Base-by-base conservation (phyloP, 1,140 invertebrate species). In the Aphaenogaster ashmeadi region DNA sequence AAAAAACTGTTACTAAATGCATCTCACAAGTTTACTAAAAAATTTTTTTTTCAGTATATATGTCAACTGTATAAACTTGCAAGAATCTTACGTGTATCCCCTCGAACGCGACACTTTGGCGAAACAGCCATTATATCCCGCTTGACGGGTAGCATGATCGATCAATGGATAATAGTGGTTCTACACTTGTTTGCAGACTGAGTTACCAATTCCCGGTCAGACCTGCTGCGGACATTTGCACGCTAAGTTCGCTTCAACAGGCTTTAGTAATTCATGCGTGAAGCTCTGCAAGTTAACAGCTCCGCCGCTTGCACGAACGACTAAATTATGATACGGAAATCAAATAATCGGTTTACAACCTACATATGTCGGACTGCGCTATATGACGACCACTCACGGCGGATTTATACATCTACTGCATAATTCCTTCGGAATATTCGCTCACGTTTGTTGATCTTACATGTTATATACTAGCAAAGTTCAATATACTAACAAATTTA, bases 321-420 rank as follows among this genome's bases (percentile, higher is more conserved):
- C 54, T 84, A 84, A 84, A 84, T 84, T 74, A 84, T 84, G 80
- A 84, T 84, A 74, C 69, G 41, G 54, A 74, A 60, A 84, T 84
- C 54, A 84, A 84, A 84, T 84, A 84, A 84, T 84, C 69, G 56
- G 69, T 84, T 74, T 74, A 72, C 77, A 52, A 66, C n/a, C 41
- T 47, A 47, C 67, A 36, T 36, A 38, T 27, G 41, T 71, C n/a
- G 18, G 21, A 44, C 74, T 2, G 21, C 41, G 36, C 21, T 69
- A 44, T 18, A 44, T 7, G 44, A 27, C 13, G 47, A 13, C 36
- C 79, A 15, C 38, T 81, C 38, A 38, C 79, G 66, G 38, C 36
- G 11, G 15, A 74, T 83, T 83, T 21, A 47, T 18, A 27, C 56
- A 36, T 83, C 41, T 41, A 7, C 11, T 72, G 18, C 7, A 18